These are phyloP conservation scores for Lonchura striata DNA, from an alignment of 2,113 vertebrate species.

Conservation along the genomic window DNA sequence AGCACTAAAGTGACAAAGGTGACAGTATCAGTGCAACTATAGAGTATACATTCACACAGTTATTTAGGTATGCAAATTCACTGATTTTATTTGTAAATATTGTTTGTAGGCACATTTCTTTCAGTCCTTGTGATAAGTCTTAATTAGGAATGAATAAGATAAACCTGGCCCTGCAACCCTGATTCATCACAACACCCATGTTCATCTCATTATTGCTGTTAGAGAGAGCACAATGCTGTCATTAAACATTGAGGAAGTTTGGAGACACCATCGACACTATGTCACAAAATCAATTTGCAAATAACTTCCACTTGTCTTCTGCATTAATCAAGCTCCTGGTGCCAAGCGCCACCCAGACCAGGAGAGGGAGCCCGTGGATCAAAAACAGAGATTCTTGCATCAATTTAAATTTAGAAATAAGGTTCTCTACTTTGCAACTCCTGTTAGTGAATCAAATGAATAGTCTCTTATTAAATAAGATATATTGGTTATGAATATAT, in stretches of 20 bases:
- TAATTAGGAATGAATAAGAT: background rate
- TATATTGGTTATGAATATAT: background rate
- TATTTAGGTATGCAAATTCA: background rate
- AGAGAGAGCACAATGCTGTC: background rate
- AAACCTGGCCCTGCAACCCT: background rate
- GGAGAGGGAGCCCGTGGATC: slow-evolving; percentile 59
- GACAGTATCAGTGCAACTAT: background rate
- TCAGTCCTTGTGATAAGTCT: background rate
- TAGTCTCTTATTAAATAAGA: background rate
- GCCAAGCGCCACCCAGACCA: background rate
- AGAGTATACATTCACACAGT: fast-evolving
- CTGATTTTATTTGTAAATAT: background rate
- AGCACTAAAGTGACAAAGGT: background rate
- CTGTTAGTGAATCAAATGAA: background rate
- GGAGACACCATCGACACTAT: background rate
- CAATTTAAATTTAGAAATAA: background rate
- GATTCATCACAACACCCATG: background rate
- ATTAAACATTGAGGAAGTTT: background rate
- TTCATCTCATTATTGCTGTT: background rate
- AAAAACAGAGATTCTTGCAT: background rate
- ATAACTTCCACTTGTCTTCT: background rate
- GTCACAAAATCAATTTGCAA: background rate
- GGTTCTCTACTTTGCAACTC: background rate
- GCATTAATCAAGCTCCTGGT: background rate
- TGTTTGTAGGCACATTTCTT: background rate